Base-by-base conservation (phyloP, 2,888 invertebrate species). In the Disparrhopalites patrizii region DNA sequence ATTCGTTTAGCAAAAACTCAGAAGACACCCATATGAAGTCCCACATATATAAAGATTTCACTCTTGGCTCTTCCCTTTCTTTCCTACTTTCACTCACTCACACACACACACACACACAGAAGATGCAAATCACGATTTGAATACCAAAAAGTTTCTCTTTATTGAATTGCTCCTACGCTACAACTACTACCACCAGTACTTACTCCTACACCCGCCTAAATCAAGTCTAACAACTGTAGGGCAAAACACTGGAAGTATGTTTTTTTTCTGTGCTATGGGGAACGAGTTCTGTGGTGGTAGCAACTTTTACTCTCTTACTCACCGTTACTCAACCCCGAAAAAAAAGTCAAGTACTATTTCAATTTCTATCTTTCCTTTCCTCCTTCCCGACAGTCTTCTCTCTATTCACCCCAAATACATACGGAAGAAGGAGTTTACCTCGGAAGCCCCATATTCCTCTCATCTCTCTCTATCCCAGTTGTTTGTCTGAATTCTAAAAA, bases 91-190 rank as follows among this genome's bases (percentile, higher is more conserved):
- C n/a, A n/a, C n/a, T n/a, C n/a, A n/a, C n/a, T n/a, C n/a, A n/a
- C n/a, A n/a, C n/a, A n/a, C n/a, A n/a, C n/a, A n/a, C n/a, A n/a
- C n/a, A n/a, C n/a, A n/a, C n/a, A n/a, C n/a, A n/a, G n/a, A 25
- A 52, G 36, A 61, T 61, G 61, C 61, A 61, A 61, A 61, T 61
- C 61, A 61, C 60, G 50, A 61, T 61, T 61, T 61, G 61, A 61
- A 51, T 61, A 61, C 61, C 61, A 61, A 61, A 61, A 61, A 61
- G 51, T 51, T 61, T 51, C 61, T 51, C 61, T 51, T 38, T 61
- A 61, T 61, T 61, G 36, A 61, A 61, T 61, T 61, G 61, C 61
- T 51, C 20, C 40, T 38, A 20, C 25, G 18, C 7, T n/a, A n/a
- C n/a, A n/a, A n/a, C n/a, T n/a, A n/a, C n/a, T n/a, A n/a, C n/a